Evolutionary conservation across 2,797 vertebrate species (phyloP), one percentile per base, ranked within the genome.

Genomic region (Manis crassicaudata): DNA sequence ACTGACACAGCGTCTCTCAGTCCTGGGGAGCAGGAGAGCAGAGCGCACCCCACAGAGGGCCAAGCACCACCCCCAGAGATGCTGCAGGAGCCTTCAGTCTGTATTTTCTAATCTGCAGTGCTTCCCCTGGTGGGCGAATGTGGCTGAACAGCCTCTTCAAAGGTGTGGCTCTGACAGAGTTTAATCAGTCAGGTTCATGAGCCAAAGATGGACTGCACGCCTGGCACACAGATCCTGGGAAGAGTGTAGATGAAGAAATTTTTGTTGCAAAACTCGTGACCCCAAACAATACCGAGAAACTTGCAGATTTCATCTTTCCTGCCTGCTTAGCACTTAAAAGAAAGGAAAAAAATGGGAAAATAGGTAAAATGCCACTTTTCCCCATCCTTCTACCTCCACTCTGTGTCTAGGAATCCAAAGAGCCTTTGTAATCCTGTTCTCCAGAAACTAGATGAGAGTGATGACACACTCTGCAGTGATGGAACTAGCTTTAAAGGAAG

Each of bases 41-140:
- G 5, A 43, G 35, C 58, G 37, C 23, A n/a, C 27, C 3, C 3
- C 0, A 0, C 32, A 37, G n/a, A 63, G 50, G 50, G 23, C 8
- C 7, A 23, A 46, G 62, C 3, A 13, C 68, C 72, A 16, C 5
- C 16, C 18, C 29, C 43, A 13, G 9, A 14, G 63, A 17, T 3
- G 13, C 37, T 5, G 1, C 0, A 0, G 20, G 20, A 21, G 37
- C 25, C 13, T 13, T 12, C 12, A 0, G 46, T 46, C 46, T 46
- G 46, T 46, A 46, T 46, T 46, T 46, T 46, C 46, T 46, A 46
- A 3, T 11, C 46, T 13, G 43, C 54, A 73, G 63, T 21, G 9
- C 11, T 60, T 35, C 7, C 72, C 37, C 52, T 79, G 17, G 23
- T 3, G 5, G 56, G 76, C 37, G 14, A n/a, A 40, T 2, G 63